A percentile compares a stretch with the other conserved stretches of the same genome.
These are phyloP conservation scores for Graptemys geographica DNA, from an alignment of 2,797 vertebrate genomes.

Conservation along the genomic window DNA sequence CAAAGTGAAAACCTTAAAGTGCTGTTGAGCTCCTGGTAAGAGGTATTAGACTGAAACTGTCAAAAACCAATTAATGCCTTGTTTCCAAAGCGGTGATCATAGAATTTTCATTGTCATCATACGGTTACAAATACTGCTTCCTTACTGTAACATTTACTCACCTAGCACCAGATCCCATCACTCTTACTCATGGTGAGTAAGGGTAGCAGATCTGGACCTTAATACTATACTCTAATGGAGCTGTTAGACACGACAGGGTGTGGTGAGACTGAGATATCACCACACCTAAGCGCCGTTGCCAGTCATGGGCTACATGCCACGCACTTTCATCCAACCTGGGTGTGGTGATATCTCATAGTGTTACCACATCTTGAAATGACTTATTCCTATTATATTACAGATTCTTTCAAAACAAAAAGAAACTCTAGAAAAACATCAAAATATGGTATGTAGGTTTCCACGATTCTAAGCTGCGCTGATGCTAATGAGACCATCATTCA, in stretches of 20 bases:
- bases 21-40: conserved; percentile 48
- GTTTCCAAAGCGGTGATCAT: conserved; percentile 49
- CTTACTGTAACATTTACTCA: conserved; percentile 30
- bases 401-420: conserved; percentile 54
- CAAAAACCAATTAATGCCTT: conserved; percentile 63
- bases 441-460: not conserved
- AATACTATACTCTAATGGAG: conserved; percentile 59
- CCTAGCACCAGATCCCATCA: conserved; percentile 3
- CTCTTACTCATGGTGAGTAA: conserved; percentile 67
- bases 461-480: not conserved
- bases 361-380: conserved; percentile 70
- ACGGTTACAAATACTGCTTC: conserved; percentile 43
- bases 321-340: conserved; percentile 68
- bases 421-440: not conserved
- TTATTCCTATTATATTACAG: conserved; percentile 32
- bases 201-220: conserved; percentile 61
- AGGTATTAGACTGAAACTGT: conserved; percentile 53
- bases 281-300: conserved; percentile 76
- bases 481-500: not conserved
- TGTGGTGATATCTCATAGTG: conserved; percentile 62
- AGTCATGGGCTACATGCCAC: conserved; percentile 57
- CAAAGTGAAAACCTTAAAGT: conserved; percentile 34
- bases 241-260: conserved; percentile 66
- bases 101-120: conserved; percentile 60
- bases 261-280: conserved; percentile 71